Percentiles rank a stretch among this genome's conserved stretches.
Evolutionary conservation across 2,888 invertebrate genomes (phyloP).

Genomic region (Anodontia alba): DNA sequence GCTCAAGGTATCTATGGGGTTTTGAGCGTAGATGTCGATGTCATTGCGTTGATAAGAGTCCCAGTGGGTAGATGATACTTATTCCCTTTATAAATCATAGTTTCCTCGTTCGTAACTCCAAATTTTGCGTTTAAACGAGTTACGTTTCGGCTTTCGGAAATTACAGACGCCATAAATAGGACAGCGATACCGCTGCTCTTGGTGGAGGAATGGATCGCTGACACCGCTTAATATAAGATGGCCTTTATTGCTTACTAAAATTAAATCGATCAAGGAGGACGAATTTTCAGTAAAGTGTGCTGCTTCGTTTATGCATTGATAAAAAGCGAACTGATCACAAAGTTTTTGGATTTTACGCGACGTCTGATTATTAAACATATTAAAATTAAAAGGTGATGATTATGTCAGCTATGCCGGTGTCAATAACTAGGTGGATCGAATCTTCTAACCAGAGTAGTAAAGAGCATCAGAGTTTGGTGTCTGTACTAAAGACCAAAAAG

Average conservation of each 20-base stretch:
- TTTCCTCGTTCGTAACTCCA: constrained; percentile 14
- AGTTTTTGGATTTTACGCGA: not conserved
- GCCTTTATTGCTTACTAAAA: too few species aligned
- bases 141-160: too few species aligned
- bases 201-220: constrained; percentile 11
- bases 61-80: not conserved
- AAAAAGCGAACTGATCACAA: not conserved
- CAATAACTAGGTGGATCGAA: constrained; percentile 21
- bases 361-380: not conserved
- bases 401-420: too few species aligned
- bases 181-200: constrained; percentile 14
- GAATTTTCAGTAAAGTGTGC: constrained; percentile 12
- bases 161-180: not conserved
- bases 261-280: constrained; percentile 13
- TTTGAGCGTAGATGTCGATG: not conserved
- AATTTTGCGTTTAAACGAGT: too few species aligned
- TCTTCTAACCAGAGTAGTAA: not conserved
- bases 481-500: constrained; percentile 30
- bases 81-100: not conserved
- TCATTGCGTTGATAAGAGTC: not conserved
- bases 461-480: not conserved
- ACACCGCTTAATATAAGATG: not conserved
- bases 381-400: constrained; percentile 12
- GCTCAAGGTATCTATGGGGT: not conserved
- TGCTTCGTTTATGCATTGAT: not conserved